phyloP scores from a whole-genome alignment of 30 jellyfish, hydroid and myxozoan species.

The Aurelia coerulea region DNA sequence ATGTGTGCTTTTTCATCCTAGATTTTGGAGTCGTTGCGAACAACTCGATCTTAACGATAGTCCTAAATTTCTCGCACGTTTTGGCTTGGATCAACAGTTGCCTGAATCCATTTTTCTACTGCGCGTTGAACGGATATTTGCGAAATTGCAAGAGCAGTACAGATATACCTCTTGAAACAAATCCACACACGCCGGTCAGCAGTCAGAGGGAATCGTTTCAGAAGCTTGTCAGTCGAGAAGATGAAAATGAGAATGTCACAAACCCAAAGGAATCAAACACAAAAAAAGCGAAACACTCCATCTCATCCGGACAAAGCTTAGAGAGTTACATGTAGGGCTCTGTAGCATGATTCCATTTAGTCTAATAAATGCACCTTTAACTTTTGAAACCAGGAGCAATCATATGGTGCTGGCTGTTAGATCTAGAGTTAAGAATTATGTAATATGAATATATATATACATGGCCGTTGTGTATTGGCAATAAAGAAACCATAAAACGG shows the following conservation, averaged over 20 bases:
- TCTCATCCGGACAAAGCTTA: slow-evolving; percentile 17
- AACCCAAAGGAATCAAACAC: not conserved
- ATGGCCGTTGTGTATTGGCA: too few relatives aligned
- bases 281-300: not conserved
- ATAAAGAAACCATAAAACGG: too few relatives aligned
- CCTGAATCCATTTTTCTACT: slow-evolving; percentile 80
- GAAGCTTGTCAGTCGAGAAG: slow-evolving; percentile 28
- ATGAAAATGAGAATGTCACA: slow-evolving; percentile 6
- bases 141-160: slow-evolving; percentile 14
- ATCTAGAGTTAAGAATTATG: too few relatives aligned
- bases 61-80: slow-evolving; percentile 55
- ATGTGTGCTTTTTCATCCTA: slow-evolving; percentile 66
- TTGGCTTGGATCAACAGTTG: slow-evolving; percentile 81
- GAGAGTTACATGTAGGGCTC: slow-evolving; percentile 10
- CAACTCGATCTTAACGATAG: slow-evolving; percentile 9
- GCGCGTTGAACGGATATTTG: slow-evolving; percentile 63
- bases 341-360: too few relatives aligned
- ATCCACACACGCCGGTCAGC: not conserved
- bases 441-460: too few relatives aligned
- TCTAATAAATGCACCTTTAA: too few relatives aligned
- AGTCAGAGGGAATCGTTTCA: slow-evolving; percentile 53
- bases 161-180: not conserved
- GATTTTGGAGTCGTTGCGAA: slow-evolving; percentile 67
- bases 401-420: too few relatives aligned
- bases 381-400: too few relatives aligned